Evolutionary conservation across 1,140 invertebrate species (phyloP).

Genomic region (Drosophila eugracilis): DNA sequence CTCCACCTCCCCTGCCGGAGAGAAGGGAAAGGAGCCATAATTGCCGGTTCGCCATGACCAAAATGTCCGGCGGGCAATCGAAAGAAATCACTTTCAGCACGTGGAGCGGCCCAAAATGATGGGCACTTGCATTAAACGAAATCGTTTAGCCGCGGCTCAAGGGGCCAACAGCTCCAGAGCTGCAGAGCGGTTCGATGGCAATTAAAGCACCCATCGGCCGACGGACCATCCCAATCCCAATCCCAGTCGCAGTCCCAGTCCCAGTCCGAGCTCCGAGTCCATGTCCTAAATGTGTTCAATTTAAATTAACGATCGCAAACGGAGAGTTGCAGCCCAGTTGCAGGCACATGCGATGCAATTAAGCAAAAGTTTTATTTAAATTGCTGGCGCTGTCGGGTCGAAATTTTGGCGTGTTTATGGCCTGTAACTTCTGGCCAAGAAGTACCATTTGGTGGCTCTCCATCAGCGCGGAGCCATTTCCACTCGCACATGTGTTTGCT

Average conservation of each 20-base stretch:
- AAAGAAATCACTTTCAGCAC: slow-evolving; percentile 74
- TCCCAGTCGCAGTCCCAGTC: not conserved
- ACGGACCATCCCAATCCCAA: slow-evolving; percentile 19
- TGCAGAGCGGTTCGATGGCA: slow-evolving; percentile 48
- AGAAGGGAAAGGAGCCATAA: slow-evolving; percentile 40
- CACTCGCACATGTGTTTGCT: slow-evolving; percentile 74
- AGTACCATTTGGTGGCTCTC: slow-evolving; percentile 7
- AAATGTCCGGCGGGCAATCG: slow-evolving; percentile 57
- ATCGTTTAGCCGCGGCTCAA: slow-evolving; percentile 65
- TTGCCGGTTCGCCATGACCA: slow-evolving; percentile 75
- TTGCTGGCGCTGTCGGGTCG: slow-evolving; percentile 59
- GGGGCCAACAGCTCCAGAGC: not conserved
- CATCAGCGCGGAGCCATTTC: slow-evolving; percentile 5
- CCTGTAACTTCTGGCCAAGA: slow-evolving; percentile 50
- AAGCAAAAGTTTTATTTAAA: slow-evolving; percentile 83
- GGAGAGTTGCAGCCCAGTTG: slow-evolving; percentile 30
- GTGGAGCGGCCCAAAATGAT: slow-evolving; percentile 73
- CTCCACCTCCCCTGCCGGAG: not conserved
- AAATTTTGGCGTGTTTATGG: slow-evolving; percentile 60
- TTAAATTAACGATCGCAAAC: slow-evolving; percentile 80
- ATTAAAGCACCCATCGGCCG: slow-evolving; percentile 57
- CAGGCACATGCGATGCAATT: slow-evolving; percentile 74
- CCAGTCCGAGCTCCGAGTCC: slow-evolving; percentile 23
- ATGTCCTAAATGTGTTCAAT: slow-evolving; percentile 83
- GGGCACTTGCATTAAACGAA: slow-evolving; percentile 81